Percentiles rank a stretch among this genome's conserved stretches.
These are phyloP conservation scores for Pelodiscus sinensis DNA, from an alignment of 2,113 vertebrate genomes.

Conservation along the genomic window DNA sequence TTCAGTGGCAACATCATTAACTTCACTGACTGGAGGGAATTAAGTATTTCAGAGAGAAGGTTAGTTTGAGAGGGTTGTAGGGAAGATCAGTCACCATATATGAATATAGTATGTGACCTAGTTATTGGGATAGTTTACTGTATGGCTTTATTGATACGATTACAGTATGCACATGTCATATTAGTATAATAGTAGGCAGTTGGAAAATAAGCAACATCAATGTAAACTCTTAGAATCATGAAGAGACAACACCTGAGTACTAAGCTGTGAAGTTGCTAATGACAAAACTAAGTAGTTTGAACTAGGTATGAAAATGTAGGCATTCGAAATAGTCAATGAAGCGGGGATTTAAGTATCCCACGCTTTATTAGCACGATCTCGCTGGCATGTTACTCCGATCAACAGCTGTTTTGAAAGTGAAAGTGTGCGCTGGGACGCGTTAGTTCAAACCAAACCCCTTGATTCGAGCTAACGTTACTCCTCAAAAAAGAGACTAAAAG, in stretches of 20 bases:
- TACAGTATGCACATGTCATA: too few relatives aligned
- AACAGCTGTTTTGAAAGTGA: too few relatives aligned
- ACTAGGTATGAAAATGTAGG: too few relatives aligned
- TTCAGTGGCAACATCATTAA: background rate
- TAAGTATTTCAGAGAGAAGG: background rate
- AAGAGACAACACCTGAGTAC: slow-evolving; percentile 43
- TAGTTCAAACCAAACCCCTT: too few relatives aligned
- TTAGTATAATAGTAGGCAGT: too few relatives aligned
- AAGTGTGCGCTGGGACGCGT: too few relatives aligned
- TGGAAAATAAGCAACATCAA: background rate
- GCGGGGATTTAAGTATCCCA: too few relatives aligned
- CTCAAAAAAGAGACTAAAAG: background rate
- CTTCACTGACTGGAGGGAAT: background rate
- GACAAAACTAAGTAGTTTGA: slow-evolving; percentile 2
- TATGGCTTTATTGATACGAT: background rate
- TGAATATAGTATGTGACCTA: background rate
- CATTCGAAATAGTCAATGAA: too few relatives aligned
- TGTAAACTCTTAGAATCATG: slow-evolving; percentile 33
- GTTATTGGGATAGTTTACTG: background rate
- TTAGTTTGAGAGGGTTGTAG: background rate
- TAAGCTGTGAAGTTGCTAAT: slow-evolving; percentile 49
- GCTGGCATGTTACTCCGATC: too few relatives aligned
- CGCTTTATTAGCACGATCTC: too few relatives aligned
- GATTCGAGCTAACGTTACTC: too few relatives aligned
- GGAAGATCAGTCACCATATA: background rate